Evolutionary conservation across 2,113 vertebrate species (phyloP).

Genomic region (Tychaedon coryphoeus): DNA sequence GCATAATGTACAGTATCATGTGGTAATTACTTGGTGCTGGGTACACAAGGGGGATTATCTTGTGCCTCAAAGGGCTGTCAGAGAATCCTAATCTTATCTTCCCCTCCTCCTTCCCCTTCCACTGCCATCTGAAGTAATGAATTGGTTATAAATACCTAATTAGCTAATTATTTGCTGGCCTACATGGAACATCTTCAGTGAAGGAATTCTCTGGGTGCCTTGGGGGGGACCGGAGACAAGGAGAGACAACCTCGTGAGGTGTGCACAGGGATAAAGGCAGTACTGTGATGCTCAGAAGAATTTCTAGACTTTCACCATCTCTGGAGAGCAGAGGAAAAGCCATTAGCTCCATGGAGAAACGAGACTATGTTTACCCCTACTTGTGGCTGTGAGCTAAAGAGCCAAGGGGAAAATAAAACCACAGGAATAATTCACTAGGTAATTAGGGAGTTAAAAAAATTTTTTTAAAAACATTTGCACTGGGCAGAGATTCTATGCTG

Average conservation of each 20-base stretch:
- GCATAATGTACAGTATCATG: not conserved
- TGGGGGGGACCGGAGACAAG: not conserved
- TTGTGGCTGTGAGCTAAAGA: not conserved
- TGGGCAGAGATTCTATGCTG: not conserved
- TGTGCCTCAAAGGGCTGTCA: conserved; percentile 30
- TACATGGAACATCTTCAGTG: conserved; percentile 39
- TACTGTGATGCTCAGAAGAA: not conserved
- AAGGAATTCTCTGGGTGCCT: conserved; percentile 29
- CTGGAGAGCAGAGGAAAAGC: conserved; percentile 17
- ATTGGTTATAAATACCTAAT: conserved; percentile 70
- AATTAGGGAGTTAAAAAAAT: not conserved
- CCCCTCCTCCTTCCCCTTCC: not conserved
- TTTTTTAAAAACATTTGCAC: not conserved
- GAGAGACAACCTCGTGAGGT: fast-evolving
- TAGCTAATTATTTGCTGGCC: conserved; percentile 70
- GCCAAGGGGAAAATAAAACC: not conserved
- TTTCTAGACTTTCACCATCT: not conserved
- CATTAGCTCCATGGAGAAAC: conserved; percentile 19
- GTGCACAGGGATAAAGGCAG: not conserved
- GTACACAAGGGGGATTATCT: conserved; percentile 55
- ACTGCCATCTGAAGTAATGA: conserved; percentile 33
- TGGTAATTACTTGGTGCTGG: conserved; percentile 46
- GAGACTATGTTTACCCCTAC: not conserved
- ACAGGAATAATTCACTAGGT: not conserved
- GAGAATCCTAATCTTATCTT: conserved; percentile 55